Evolutionary conservation across 2,113 vertebrate genomes (phyloP).

Genomic region (Corapipo altera): DNA sequence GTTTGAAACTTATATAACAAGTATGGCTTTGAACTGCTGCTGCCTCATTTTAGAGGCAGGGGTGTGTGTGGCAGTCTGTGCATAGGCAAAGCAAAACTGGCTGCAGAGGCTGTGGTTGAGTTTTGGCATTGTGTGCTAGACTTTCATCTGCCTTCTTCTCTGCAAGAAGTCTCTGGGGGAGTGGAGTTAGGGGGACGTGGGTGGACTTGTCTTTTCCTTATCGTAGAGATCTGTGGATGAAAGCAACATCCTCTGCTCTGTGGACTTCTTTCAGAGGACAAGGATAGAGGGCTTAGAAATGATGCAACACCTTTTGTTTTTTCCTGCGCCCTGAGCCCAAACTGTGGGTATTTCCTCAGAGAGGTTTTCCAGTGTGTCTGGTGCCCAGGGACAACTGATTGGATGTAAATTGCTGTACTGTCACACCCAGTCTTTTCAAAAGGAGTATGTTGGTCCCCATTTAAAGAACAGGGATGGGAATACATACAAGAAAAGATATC

Average conservation of each 20-base stretch:
- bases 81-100: not conserved
- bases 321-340: slow-evolving; percentile 13
- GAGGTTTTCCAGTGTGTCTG: not conserved
- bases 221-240: not conserved
- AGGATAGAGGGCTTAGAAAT: not conserved
- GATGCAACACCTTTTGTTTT: not conserved
- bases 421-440: not conserved
- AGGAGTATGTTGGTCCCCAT: not conserved
- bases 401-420: not conserved
- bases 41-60: not conserved
- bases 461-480: not conserved
- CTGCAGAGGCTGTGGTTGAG: not conserved
- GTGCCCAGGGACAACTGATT: not conserved
- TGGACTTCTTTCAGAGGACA: not conserved
- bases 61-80: not conserved
- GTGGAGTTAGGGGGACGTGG: not conserved
- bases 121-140: not conserved
- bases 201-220: not conserved
- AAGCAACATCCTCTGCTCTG: not conserved
- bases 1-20: not conserved
- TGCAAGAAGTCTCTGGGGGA: not conserved
- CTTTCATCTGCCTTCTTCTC: not conserved
- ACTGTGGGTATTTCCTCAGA: not conserved
- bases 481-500: not conserved
- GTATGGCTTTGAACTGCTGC: not conserved